Conservation (phyloP, 2,113 vertebrate species). For the Gymnocephalus cernua region DNA sequence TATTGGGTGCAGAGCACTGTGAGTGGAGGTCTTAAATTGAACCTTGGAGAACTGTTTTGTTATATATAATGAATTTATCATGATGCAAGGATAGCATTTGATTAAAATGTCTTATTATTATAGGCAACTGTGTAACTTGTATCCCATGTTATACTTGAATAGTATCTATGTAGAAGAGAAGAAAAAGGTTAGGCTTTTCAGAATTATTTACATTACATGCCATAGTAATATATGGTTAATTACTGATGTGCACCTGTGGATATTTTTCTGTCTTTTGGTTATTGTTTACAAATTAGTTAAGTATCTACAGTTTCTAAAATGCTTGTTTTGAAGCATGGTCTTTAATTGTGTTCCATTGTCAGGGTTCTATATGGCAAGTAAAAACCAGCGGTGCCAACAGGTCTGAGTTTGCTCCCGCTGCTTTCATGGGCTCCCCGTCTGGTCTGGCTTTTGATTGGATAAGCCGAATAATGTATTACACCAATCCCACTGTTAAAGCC, state of each 20-base stretch:
- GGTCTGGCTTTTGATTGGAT: conserved; percentile 85
- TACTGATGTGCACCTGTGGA: not conserved
- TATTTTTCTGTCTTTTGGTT: not conserved
- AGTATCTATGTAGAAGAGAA: not conserved
- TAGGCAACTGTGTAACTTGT: not conserved
- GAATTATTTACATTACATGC: not conserved
- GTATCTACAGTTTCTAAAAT: not conserved
- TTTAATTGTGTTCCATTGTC: conserved; percentile 5
- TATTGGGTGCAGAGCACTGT: conserved; percentile 83
- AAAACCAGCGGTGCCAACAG: conserved; percentile 79
- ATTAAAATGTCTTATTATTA: not conserved
- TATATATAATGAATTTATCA: not conserved
- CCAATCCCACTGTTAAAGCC: conserved; percentile 74
- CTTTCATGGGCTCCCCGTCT: conserved; percentile 77
- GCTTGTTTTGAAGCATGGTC: not conserved
- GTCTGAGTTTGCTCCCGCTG: conserved; percentile 81
- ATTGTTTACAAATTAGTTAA: not conserved
- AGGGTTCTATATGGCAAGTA: conserved; percentile 82
- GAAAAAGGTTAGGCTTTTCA: not conserved
- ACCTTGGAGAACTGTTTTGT: not conserved
- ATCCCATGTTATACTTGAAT: not conserved
- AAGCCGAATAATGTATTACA: conserved; percentile 81
- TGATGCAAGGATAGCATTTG: not conserved
- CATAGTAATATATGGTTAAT: not conserved
- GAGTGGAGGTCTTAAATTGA: conserved; percentile 53